Conservation (phyloP, 2,113 vertebrate species). For the Aspidoscelis tigris region DNA sequence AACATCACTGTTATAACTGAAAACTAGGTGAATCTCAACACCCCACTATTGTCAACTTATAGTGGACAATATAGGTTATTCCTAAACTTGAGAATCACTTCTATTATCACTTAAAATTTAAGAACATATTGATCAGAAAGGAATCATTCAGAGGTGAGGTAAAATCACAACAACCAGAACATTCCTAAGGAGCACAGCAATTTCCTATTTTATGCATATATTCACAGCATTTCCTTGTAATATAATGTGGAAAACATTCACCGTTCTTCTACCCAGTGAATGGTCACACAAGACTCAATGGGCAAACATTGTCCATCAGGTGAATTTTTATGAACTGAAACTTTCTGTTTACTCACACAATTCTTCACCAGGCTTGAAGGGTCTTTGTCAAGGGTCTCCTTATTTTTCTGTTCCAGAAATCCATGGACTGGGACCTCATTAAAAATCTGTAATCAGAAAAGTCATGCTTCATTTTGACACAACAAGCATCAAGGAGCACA, state of each 20-base stretch:
- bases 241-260: slow-evolving; percentile 30
- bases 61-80: no score
- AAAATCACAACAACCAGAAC: not conserved
- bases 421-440: slow-evolving; percentile 45
- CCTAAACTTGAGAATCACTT: not conserved
- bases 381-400: not conserved
- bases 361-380: slow-evolving; percentile 73
- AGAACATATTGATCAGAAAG: not conserved
- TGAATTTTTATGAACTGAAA: slow-evolving; percentile 32
- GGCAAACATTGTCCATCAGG: slow-evolving; percentile 47
- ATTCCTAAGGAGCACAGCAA: not conserved
- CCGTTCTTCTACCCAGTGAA: slow-evolving; percentile 64
- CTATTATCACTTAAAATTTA: not conserved
- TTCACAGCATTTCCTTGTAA: fast-evolving
- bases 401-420: slow-evolving; percentile 62
- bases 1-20: slow-evolving; percentile 43
- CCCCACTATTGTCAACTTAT: no score
- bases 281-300: slow-evolving; percentile 54
- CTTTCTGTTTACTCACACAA: slow-evolving; percentile 67
- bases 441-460: slow-evolving; percentile 33
- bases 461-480: not conserved
- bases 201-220: not conserved
- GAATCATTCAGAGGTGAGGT: not conserved
- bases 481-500: not conserved
- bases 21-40: slow-evolving; percentile 40